phyloP scores from a whole-genome alignment of 2,797 vertebrate species.

The Chromis chromis region DNA sequence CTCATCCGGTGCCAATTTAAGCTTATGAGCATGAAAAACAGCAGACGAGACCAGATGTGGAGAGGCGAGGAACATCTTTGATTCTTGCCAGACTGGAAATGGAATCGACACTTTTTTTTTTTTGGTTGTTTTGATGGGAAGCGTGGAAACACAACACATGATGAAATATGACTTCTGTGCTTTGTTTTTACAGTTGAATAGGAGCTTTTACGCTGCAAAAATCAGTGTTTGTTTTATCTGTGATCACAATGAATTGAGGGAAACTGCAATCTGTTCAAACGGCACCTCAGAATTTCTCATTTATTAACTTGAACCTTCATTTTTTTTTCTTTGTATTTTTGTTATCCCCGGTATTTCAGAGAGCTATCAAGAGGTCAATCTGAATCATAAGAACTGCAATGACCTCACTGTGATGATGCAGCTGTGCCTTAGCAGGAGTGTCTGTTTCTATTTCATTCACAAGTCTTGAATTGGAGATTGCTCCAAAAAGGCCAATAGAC shows the following conservation, averaged over 20 bases:
- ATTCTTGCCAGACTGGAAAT: conserved; percentile 40
- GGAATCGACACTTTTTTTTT: conserved; percentile 23
- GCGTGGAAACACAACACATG: conserved; percentile 6
- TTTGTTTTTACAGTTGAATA: neutral
- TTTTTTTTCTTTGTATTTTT: neutral
- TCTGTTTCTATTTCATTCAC: conserved; percentile 41
- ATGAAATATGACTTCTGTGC: conserved; percentile 8
- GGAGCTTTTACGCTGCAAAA: neutral
- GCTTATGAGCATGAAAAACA: conserved; percentile 38
- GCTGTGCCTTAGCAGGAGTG: conserved; percentile 34
- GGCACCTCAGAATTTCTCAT: too few species aligned
- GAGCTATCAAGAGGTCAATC: conserved; percentile 16
- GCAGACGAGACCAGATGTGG: conserved; percentile 55
- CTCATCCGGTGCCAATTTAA: conserved; percentile 54
- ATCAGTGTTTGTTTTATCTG: neutral
- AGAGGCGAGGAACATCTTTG: conserved; percentile 23
- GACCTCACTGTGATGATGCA: conserved; percentile 32
- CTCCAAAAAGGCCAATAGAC: conserved; percentile 41
- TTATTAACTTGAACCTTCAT: neutral
- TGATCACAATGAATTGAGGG: neutral
- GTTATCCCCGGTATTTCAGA: neutral
- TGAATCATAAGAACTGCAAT: conserved; percentile 22
- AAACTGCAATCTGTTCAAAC: neutral
- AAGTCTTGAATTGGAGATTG: conserved; percentile 29
- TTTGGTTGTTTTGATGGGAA: neutral